These are phyloP conservation scores for Callionymus lyra DNA, from an alignment of 2,113 vertebrate genomes.

Conservation along the genomic window DNA sequence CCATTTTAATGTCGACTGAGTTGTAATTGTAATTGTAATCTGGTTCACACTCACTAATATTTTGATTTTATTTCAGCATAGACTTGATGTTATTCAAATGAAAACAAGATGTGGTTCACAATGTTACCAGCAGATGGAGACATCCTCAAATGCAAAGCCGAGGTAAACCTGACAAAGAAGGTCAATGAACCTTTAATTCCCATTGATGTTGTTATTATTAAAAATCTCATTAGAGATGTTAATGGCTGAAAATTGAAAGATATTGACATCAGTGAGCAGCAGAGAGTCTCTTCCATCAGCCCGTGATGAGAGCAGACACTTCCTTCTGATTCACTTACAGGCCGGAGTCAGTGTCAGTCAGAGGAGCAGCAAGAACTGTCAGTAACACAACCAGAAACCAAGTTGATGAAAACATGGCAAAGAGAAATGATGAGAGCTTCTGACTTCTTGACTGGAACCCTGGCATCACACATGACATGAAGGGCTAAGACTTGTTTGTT, in stretches of 20 bases:
- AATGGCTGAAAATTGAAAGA: too few species aligned
- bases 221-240: too few species aligned
- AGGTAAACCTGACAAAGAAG: not conserved
- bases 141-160: constrained; percentile 14
- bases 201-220: too few species aligned
- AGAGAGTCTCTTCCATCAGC: constrained; percentile 18
- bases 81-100: too few species aligned
- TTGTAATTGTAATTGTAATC: too few species aligned
- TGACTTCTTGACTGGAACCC: constrained; percentile 17
- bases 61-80: too few species aligned
- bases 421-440: constrained; percentile 21
- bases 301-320: constrained; percentile 49
- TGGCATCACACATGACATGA: constrained; percentile 30
- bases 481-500: constrained; percentile 36
- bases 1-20: constrained; percentile 52
- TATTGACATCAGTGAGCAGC: too few species aligned
- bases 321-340: constrained; percentile 52
- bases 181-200: too few species aligned
- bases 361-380: constrained; percentile 30
- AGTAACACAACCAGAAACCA: constrained; percentile 45
- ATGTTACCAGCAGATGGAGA: constrained; percentile 51
- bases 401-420: constrained; percentile 43
- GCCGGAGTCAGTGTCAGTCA: constrained; percentile 34
- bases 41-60: too few species aligned
- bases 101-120: too few species aligned